These are phyloP conservation scores for Xiphydria camelus DNA, from an alignment of 2,888 invertebrate species.

Conservation along the genomic window DNA sequence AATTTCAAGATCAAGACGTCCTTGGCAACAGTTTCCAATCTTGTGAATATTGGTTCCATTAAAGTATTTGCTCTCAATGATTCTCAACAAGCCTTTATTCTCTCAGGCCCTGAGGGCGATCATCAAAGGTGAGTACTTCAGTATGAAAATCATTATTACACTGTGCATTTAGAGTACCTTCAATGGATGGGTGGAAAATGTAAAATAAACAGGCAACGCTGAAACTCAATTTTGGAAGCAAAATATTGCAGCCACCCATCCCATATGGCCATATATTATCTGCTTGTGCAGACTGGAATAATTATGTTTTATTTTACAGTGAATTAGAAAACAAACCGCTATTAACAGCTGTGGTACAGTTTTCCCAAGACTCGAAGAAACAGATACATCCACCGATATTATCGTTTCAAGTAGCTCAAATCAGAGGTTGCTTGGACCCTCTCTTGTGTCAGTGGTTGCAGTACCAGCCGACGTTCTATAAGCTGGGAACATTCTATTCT, in stretches of 20 bases:
- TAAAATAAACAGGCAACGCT: no score
- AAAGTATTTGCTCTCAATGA: constrained; percentile 62
- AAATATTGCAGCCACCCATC: no score
- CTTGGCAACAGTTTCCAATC: constrained; percentile 52
- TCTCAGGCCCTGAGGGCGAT: constrained; percentile 61
- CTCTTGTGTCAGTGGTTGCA: constrained; percentile 69
- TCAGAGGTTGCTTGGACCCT: constrained; percentile 65
- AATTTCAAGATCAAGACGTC: constrained; percentile 47
- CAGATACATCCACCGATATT: constrained; percentile 60
- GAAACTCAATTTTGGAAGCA: no score
- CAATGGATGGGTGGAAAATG: no score
- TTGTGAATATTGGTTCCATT: constrained; percentile 55
- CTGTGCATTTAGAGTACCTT: constrained; percentile 3
- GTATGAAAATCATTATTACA: constrained; percentile 2
- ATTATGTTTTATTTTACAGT: constrained; percentile 29
- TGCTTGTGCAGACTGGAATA: no score
- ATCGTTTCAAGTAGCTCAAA: constrained; percentile 60
- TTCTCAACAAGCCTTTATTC: constrained; percentile 61
- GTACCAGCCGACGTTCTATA: constrained; percentile 58
- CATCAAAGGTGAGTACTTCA: constrained; percentile 23
- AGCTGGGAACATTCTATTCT: constrained; percentile 30
- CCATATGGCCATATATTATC: no score
- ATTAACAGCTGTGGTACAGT: constrained; percentile 54
- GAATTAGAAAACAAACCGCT: constrained; percentile 34
- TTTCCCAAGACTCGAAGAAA: constrained; percentile 52